phyloP scores from a whole-genome alignment of 2,797 vertebrate genomes.

The Melanotaenia trifasciata region DNA sequence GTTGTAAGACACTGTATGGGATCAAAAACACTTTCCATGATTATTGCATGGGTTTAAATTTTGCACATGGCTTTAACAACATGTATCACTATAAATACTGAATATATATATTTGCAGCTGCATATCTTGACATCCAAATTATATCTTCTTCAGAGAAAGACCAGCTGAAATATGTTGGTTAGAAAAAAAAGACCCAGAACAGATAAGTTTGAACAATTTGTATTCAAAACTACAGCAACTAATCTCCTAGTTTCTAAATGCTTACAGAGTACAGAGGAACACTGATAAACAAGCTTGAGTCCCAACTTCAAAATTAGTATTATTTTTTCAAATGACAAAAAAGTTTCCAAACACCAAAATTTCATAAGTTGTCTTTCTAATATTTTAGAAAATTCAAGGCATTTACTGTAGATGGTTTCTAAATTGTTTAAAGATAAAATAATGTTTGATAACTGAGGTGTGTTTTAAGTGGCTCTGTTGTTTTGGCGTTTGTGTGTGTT shows the following conservation, averaged over 20 bases:
- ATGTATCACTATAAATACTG: neutral
- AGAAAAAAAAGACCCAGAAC: neutral
- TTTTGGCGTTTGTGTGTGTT: neutral
- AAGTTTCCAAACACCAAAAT: too few relatives aligned
- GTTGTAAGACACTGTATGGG: neutral
- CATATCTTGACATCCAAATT: neutral
- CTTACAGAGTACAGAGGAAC: neutral
- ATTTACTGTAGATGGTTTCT: neutral
- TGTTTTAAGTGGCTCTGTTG: too few relatives aligned
- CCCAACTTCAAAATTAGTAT: neutral
- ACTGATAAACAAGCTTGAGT: neutral
- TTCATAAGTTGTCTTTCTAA: too few relatives aligned
- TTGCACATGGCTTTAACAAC: neutral
- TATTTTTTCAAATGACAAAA: too few relatives aligned
- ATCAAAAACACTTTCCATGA: neutral
- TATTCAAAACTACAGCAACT: too few relatives aligned
- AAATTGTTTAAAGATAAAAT: neutral
- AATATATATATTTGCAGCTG: neutral
- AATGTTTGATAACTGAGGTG: too few relatives aligned
- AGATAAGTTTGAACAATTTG: too few relatives aligned
- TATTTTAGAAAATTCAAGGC: conserved; percentile 14
- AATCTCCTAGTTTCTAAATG: neutral
- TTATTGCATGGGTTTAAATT: neutral
- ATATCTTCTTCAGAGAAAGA: neutral
- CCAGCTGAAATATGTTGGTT: neutral